phyloP scores from a whole-genome alignment of 2,888 invertebrate genomes.

The Latrodectus hesperus region DNA sequence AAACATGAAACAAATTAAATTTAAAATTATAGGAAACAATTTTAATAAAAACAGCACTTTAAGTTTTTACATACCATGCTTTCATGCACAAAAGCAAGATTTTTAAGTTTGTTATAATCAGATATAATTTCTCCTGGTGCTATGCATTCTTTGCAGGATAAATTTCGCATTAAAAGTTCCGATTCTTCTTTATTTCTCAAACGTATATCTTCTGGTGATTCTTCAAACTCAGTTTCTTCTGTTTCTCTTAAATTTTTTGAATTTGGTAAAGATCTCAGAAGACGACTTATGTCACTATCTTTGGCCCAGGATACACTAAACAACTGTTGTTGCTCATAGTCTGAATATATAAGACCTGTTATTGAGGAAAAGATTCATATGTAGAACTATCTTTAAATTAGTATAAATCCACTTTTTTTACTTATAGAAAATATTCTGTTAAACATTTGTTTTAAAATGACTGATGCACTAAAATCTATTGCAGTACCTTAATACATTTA shows the following conservation, averaged over 20 bases:
- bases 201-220: constrained; percentile 86
- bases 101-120: constrained; percentile 87
- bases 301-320: constrained; percentile 92
- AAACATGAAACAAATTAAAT: constrained; percentile 66
- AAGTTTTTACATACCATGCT: constrained; percentile 81
- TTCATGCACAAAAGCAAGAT: constrained; percentile 92
- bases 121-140: constrained; percentile 90
- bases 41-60: neutral
- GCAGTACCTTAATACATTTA: too few species aligned
- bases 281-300: constrained; percentile 94
- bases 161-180: constrained; percentile 91
- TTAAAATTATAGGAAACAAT: neutral
- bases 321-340: constrained; percentile 82
- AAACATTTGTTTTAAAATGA: too few species aligned
- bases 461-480: too few species aligned
- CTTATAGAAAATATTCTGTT: too few species aligned
- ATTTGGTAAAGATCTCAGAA: constrained; percentile 89
- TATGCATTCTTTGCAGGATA: constrained; percentile 85
- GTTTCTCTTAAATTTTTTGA: constrained; percentile 75
- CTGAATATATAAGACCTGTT: constrained; percentile 44
- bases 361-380: neutral
- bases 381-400: too few species aligned
- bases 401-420: too few species aligned
- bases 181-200: constrained; percentile 90
- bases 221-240: constrained; percentile 76